Percentiles rank a stretch among this genome's conserved stretches.
Evolutionary conservation across 2,888 invertebrate genomes (phyloP).

Genomic region (Tolmerus cingulatus): DNA sequence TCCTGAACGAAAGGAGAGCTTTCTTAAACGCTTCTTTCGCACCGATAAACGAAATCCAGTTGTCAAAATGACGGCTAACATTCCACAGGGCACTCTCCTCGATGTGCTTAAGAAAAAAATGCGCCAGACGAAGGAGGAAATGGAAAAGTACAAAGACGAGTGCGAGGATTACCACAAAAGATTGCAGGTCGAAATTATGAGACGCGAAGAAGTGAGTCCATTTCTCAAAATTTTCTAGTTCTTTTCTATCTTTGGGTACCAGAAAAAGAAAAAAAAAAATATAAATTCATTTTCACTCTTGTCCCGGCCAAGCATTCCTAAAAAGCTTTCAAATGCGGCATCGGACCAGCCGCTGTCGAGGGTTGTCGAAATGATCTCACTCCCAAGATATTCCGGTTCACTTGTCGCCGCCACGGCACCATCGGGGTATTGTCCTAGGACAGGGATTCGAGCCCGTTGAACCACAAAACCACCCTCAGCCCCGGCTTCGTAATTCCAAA

Average conservation of each 20-base stretch:
- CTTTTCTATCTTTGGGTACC: background rate
- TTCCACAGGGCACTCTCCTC: slow-evolving; percentile 91
- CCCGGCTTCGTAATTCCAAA: background rate
- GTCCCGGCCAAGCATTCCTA: background rate
- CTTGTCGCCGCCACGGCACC: background rate
- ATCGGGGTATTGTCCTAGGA: background rate
- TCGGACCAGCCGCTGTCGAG: background rate
- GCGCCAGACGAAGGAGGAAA: slow-evolving; percentile 98
- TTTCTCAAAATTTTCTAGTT: background rate
- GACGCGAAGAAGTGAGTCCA: slow-evolving; percentile 96
- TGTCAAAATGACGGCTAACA: slow-evolving; percentile 80
- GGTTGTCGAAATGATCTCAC: background rate
- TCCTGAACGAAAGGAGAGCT: background rate
- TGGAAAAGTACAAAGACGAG: slow-evolving; percentile 98
- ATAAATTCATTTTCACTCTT: background rate
- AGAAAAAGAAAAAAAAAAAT: background rate
- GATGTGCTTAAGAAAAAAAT: slow-evolving; percentile 99
- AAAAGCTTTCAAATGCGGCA: background rate
- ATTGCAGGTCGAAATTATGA: slow-evolving; percentile 93
- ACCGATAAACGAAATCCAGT: background rate
- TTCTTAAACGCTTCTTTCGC: background rate
- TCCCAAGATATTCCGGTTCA: background rate
- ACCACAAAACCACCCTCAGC: background rate
- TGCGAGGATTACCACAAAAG: slow-evolving; percentile 96
- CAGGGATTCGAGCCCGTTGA: background rate